Conservation (phyloP, 2,888 invertebrate genomes). For the Choristoneura rosaceana region DNA sequence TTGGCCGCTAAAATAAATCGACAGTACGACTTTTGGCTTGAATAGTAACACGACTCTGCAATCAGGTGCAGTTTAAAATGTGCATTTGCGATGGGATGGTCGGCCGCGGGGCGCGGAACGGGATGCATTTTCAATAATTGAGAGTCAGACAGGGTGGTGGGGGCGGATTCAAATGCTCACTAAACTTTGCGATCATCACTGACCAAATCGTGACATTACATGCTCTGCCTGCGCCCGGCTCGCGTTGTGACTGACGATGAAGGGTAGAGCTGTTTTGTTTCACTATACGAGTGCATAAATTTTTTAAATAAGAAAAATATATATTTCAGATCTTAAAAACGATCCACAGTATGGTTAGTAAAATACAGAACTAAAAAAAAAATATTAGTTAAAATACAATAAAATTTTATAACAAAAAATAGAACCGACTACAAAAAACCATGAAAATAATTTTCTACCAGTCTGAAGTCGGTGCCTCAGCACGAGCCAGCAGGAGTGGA, state of each 20-base stretch:
- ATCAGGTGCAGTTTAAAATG: slow-evolving; percentile 85
- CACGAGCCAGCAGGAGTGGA: too few species aligned
- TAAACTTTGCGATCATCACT: slow-evolving; percentile 76
- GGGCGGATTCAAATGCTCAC: slow-evolving; percentile 77
- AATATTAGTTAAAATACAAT: too few species aligned
- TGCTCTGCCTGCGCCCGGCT: not conserved
- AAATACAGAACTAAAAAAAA: too few species aligned
- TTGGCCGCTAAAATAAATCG: slow-evolving; percentile 71
- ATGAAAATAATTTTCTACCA: too few species aligned
- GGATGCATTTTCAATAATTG: slow-evolving; percentile 85
- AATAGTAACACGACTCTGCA: slow-evolving; percentile 80
- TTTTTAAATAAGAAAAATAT: too few species aligned
- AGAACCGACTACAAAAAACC: too few species aligned
- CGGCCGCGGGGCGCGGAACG: slow-evolving; percentile 75
- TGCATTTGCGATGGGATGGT: slow-evolving; percentile 80
- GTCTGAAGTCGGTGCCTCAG: too few species aligned
- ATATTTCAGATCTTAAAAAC: too few species aligned
- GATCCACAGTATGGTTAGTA: too few species aligned
- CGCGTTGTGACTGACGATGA: not conserved
- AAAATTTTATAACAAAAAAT: too few species aligned
- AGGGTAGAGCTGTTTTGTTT: too few species aligned
- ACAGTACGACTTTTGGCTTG: slow-evolving; percentile 78
- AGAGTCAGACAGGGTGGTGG: slow-evolving; percentile 82
- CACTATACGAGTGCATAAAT: too few species aligned
- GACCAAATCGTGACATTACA: slow-evolving; percentile 51